phyloP scores from a whole-genome alignment of 2,113 vertebrate genomes.

The Heptranchias perlo region DNA sequence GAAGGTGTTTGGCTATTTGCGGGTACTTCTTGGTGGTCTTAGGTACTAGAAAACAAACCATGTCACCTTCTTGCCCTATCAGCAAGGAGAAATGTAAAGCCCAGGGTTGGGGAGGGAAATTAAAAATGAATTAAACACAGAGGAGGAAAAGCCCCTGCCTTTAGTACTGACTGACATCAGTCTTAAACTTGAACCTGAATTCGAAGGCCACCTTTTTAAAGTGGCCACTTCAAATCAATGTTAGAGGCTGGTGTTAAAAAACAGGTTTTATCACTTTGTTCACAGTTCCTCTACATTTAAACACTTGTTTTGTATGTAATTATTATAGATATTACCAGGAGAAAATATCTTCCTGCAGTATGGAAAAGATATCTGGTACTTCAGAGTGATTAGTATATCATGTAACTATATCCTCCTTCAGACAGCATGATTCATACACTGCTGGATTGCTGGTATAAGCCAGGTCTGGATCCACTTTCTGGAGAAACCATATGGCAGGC shows the following conservation, averaged over 20 bases:
- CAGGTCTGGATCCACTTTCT: conserved; percentile 6
- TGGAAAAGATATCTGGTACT: neutral
- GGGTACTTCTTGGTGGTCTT: too few relatives aligned
- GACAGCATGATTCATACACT: neutral
- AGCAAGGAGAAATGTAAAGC: too few relatives aligned
- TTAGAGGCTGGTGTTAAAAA: neutral
- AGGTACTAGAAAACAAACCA: too few relatives aligned
- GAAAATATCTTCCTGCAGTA: neutral
- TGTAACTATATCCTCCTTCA: conserved; percentile 2
- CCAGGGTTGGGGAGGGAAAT: too few relatives aligned
- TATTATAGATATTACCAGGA: neutral
- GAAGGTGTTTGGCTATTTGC: neutral
- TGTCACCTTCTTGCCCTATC: too few relatives aligned
- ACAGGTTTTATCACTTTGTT: neutral
- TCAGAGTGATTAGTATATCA: neutral
- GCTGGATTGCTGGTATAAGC: neutral
- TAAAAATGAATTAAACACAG: neutral
- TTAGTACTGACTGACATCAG: neutral
- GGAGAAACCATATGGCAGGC: neutral
- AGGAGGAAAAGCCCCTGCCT: neutral
- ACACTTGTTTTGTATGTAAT: neutral
- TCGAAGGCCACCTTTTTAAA: neutral
- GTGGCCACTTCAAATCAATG: neutral
- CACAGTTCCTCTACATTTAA: neutral
- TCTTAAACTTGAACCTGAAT: neutral